Evolutionary conservation across 37 sponge, comb jelly and placozoan genomes (phyloP).

Genomic region (Petrosia ficiformis): DNA sequence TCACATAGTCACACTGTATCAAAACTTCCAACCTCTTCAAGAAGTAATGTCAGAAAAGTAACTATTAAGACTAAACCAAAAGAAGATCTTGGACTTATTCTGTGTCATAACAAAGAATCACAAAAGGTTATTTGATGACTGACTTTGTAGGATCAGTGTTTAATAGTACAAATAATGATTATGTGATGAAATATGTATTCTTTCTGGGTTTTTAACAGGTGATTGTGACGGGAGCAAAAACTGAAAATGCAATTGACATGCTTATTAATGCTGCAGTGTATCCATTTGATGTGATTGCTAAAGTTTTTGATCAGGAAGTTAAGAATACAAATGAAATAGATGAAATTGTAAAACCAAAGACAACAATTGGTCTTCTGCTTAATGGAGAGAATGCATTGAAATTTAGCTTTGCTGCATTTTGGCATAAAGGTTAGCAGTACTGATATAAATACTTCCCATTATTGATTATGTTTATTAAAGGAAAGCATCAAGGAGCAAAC

Average conservation of each 20-base stretch:
- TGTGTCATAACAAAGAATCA: neutral
- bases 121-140: neutral
- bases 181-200: no score
- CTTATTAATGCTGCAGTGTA: neutral
- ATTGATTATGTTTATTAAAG: no score
- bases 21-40: no score
- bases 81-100: neutral
- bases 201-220: no score
- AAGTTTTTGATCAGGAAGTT: neutral
- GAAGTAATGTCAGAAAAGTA: no score
- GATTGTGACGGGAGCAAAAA: neutral
- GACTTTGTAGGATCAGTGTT: neutral
- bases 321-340: neutral
- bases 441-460: neutral
- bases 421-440: neutral
- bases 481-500: no score
- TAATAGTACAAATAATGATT: neutral
- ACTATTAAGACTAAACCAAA: constrained; percentile 1
- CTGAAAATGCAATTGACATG: neutral
- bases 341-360: neutral
- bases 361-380: neutral
- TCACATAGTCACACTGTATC: neutral
- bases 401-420: neutral
- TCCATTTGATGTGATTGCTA: neutral
- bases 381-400: neutral